These are phyloP conservation scores for Ganaspis sp. DNA, from an alignment of 1,140 invertebrate genomes.

Conservation along the genomic window DNA sequence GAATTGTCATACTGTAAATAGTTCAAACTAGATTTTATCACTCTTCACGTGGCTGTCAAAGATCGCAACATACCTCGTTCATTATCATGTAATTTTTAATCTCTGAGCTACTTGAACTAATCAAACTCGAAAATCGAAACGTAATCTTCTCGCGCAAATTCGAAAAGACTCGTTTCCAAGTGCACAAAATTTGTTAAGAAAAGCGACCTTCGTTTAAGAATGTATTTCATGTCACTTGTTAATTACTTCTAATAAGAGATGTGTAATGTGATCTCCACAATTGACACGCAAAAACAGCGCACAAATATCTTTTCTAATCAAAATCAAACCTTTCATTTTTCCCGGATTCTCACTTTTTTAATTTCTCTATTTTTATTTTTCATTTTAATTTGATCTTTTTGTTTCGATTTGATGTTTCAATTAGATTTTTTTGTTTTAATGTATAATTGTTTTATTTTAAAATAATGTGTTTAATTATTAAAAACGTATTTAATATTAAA, in stretches of 20 bases:
- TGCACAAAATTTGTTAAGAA: slow-evolving; percentile 12
- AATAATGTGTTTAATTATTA: no score
- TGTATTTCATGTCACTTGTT: not conserved
- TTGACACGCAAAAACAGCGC: slow-evolving; percentile 5
- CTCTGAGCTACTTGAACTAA: slow-evolving; percentile 15
- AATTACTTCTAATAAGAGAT: not conserved
- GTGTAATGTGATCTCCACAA: not conserved
- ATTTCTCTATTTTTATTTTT: not conserved
- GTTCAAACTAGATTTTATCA: slow-evolving; percentile 63
- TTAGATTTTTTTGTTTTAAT: no score
- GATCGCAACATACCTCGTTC: slow-evolving; percentile 37
- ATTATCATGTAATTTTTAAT: not conserved
- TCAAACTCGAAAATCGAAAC: slow-evolving; percentile 2
- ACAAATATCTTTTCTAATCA: slow-evolving; percentile 14
- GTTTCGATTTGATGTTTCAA: not conserved
- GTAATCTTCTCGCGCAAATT: slow-evolving; percentile 1
- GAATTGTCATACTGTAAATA: slow-evolving; percentile 67
- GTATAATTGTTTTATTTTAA: no score
- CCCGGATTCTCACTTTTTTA: not conserved
- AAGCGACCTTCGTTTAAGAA: not conserved
- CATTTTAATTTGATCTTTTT: not conserved
- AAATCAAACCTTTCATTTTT: not conserved
- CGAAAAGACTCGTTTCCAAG: slow-evolving; percentile 7
- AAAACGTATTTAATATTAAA: no score
- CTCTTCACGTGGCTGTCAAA: slow-evolving; percentile 38